phyloP scores from a whole-genome alignment of 2,113 vertebrate species.

The Rynchops niger region DNA sequence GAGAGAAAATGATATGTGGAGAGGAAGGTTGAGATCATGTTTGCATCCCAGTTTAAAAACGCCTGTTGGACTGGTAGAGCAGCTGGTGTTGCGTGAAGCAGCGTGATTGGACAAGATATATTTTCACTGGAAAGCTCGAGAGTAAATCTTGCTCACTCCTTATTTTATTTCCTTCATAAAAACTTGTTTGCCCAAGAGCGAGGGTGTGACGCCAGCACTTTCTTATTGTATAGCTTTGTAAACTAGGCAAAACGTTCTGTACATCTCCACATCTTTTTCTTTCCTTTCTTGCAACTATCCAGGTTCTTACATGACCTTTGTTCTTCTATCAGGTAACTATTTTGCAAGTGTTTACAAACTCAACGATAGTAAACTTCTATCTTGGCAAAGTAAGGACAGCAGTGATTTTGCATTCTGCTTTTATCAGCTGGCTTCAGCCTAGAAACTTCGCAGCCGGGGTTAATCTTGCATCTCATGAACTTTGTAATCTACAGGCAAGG shows the following conservation, averaged over 20 bases:
- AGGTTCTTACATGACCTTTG: constrained; percentile 4
- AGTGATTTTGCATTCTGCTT: constrained; percentile 3
- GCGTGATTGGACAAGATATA: not conserved
- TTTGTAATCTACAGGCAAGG: not conserved
- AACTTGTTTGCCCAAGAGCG: not conserved
- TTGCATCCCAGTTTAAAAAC: not conserved
- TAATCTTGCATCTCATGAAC: not conserved
- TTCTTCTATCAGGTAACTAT: not conserved
- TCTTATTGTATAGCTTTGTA: not conserved
- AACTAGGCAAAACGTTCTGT: not conserved
- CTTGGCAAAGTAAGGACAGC: not conserved
- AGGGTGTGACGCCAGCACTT: not conserved
- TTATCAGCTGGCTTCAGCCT: constrained; percentile 26
- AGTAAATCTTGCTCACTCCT: not conserved
- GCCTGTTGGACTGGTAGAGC: not conserved
- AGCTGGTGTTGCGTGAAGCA: not conserved
- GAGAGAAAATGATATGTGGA: not conserved
- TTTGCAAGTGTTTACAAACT: not conserved
- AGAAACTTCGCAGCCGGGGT: not conserved
- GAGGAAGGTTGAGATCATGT: not conserved
- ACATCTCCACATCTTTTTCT: not conserved
- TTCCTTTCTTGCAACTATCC: not conserved
- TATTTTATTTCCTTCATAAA: not conserved
- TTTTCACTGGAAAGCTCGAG: not conserved
- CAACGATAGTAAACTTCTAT: not conserved